A percentile compares a stretch with the other conserved stretches of the same genome.
Conservation (phyloP, 2,797 vertebrate species). For the Bovichtus variegatus region DNA sequence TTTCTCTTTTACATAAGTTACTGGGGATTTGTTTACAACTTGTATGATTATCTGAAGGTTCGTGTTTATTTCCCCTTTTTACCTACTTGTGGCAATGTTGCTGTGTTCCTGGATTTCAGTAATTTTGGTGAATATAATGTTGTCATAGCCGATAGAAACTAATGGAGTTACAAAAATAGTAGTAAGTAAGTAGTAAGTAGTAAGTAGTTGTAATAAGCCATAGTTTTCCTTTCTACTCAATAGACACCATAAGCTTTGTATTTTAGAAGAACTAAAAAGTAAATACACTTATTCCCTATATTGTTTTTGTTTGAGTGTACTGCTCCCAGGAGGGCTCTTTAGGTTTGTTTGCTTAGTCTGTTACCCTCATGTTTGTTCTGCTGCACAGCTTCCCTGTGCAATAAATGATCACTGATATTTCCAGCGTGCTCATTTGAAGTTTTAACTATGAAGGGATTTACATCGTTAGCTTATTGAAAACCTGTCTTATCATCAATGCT, state of each 20-base stretch:
- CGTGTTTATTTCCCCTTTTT: background rate
- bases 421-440: background rate
- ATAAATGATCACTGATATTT: constrained; percentile 17
- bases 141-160: background rate
- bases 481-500: background rate
- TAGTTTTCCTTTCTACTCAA: background rate
- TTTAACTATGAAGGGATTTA: background rate
- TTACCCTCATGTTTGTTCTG: constrained; percentile 16
- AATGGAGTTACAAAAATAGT: background rate
- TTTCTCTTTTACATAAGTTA: background rate
- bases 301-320: constrained; percentile 13
- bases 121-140: background rate
- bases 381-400: constrained; percentile 4
- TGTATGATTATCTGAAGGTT: background rate
- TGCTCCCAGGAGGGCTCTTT: constrained; percentile 2
- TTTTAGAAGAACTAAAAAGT: constrained; percentile 2
- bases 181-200: no score
- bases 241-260: background rate
- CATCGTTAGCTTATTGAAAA: background rate
- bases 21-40: background rate
- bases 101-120: background rate
- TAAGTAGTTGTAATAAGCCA: constrained; percentile 2
- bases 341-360: constrained; percentile 4
- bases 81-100: no score
- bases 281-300: background rate